Percentiles rank a stretch among this genome's conserved stretches.
These are phyloP conservation scores for Morone saxatilis DNA, from an alignment of 2,113 vertebrate species.

Conservation along the genomic window DNA sequence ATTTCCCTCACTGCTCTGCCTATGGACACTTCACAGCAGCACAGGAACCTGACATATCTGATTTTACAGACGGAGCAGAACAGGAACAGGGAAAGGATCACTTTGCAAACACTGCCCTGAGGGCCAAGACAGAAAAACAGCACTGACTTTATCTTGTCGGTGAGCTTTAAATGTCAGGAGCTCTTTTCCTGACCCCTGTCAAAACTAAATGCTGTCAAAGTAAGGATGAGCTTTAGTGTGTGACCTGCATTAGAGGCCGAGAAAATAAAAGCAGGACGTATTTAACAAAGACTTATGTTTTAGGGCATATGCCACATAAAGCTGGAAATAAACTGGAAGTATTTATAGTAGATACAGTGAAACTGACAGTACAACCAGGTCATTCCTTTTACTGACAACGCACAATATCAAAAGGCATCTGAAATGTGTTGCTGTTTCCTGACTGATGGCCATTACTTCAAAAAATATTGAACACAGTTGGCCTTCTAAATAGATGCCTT, in stretches of 20 bases:
- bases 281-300: constrained; percentile 22
- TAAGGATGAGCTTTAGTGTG: constrained; percentile 31
- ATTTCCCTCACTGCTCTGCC: constrained; percentile 33
- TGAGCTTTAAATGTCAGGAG: constrained; percentile 67
- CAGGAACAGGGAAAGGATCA: constrained; percentile 45
- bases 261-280: constrained; percentile 8
- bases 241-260: constrained; percentile 36
- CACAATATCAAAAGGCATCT: neutral
- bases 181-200: constrained; percentile 54
- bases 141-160: constrained; percentile 56
- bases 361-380: neutral
- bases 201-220: constrained; percentile 52
- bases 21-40: constrained; percentile 17
- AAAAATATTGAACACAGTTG: neutral
- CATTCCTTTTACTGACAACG: neutral
- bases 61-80: constrained; percentile 57
- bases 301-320: neutral
- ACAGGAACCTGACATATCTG: constrained; percentile 31
- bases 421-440: neutral
- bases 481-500: neutral
- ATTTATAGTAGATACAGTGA: constrained; percentile 28
- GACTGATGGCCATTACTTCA: neutral
- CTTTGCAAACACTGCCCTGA: constrained; percentile 47
- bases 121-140: constrained; percentile 48
- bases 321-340: constrained; percentile 17